A percentile compares a stretch with the other conserved stretches of the same genome.
Conservation (phyloP, 2,113 vertebrate species). For the Meriones unguiculatus region DNA sequence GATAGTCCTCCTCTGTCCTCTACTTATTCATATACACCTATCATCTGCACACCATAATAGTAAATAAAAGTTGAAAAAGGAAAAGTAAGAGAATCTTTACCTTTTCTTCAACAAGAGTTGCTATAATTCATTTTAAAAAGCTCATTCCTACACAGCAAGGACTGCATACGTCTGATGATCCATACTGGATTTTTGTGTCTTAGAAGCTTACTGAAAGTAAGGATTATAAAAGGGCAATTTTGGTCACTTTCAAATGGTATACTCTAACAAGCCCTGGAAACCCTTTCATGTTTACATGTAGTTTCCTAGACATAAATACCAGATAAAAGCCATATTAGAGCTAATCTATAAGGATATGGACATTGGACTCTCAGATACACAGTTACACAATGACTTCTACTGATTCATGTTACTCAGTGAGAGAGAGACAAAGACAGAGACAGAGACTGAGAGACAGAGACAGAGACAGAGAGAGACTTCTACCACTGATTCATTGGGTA, state of each 20-base stretch:
- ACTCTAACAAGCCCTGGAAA: slow-evolving; percentile 31
- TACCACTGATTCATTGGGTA: neutral
- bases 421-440: neutral
- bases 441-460: too few relatives aligned
- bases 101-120: neutral
- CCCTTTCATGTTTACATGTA: slow-evolving; percentile 19
- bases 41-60: too few relatives aligned
- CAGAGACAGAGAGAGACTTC: neutral
- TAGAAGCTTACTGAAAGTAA: slow-evolving; percentile 22
- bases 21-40: neutral
- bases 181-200: neutral
- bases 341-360: slow-evolving; percentile 4
- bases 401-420: neutral
- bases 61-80: neutral
- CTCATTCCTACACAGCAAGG: neutral
- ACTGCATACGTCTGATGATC: neutral
- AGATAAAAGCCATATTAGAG: neutral
- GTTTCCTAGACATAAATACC: slow-evolving; percentile 14
- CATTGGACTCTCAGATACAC: slow-evolving; percentile 3
- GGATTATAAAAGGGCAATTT: neutral
- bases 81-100: slow-evolving; percentile 23
- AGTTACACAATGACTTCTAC: slow-evolving; percentile 4
- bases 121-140: slow-evolving; percentile 36
- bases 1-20: neutral
- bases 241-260: slow-evolving; percentile 49